Evolutionary conservation across 2,113 vertebrate species (phyloP).

Genomic region (cat (Felis catus)): DNA sequence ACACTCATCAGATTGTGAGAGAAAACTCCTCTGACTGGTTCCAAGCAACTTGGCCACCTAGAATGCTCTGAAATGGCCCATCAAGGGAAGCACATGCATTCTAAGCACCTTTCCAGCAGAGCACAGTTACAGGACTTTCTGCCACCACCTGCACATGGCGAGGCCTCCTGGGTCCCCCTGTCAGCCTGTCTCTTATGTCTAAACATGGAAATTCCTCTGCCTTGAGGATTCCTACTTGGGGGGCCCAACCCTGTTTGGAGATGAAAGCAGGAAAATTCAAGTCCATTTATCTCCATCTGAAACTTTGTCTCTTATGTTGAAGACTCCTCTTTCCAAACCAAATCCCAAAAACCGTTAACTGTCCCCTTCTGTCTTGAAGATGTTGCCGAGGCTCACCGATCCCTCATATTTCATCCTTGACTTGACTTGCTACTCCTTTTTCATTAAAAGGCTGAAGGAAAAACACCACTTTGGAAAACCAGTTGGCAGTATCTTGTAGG

Average conservation of each 20-base stretch:
- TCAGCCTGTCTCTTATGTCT: background rate
- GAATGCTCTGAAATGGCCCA: background rate
- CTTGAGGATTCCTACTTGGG: background rate
- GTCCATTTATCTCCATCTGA: background rate
- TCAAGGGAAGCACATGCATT: background rate
- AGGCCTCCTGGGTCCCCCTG: background rate
- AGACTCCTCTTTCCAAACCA: background rate
- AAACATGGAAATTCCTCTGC: background rate
- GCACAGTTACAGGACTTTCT: background rate
- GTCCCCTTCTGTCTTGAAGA: background rate
- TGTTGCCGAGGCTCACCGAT: background rate
- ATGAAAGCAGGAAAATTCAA: background rate
- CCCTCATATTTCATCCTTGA: background rate
- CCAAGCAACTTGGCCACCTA: background rate
- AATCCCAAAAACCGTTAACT: background rate
- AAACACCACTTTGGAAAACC: background rate
- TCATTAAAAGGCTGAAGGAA: background rate
- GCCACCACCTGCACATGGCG: fast-evolving
- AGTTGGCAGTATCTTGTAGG: background rate
- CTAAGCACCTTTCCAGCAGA: background rate
- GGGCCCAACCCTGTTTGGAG: background rate
- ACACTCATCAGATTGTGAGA: too few species aligned
- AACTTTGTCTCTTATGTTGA: background rate
- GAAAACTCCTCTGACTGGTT: background rate
- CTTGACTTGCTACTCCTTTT: background rate